Percentiles rank a stretch among this genome's conserved stretches.
Conservation (phyloP, 2,797 vertebrate genomes). For the Nannoperca australis region DNA sequence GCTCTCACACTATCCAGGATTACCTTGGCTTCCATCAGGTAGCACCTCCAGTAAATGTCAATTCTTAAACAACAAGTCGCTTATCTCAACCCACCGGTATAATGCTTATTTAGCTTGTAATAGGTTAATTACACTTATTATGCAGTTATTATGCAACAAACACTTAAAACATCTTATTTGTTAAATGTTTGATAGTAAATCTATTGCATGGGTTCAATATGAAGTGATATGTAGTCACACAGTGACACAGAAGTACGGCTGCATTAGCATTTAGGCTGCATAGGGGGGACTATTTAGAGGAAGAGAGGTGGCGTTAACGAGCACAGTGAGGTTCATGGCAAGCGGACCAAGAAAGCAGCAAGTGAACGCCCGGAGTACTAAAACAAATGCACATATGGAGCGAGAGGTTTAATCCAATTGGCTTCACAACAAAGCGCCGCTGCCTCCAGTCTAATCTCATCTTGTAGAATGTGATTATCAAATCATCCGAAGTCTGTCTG, state of each 20-base stretch:
- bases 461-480: slow-evolving; percentile 64
- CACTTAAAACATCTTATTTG: not conserved
- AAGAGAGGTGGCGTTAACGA: not conserved
- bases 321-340: not conserved
- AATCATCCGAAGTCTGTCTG: slow-evolving; percentile 45
- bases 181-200: not conserved
- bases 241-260: not conserved
- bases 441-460: slow-evolving; percentile 57
- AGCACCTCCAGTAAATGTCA: not conserved
- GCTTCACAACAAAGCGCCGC: slow-evolving; percentile 31
- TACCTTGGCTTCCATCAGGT: slow-evolving; percentile 92
- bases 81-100: not conserved
- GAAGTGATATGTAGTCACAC: too few species aligned
- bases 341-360: not conserved
- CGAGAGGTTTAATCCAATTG: slow-evolving; percentile 63
- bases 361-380: slow-evolving; percentile 11
- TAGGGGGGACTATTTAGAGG: not conserved
- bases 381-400: slow-evolving; percentile 42
- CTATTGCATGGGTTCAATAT: not conserved
- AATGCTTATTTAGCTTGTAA: not conserved
- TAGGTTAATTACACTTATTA: not conserved
- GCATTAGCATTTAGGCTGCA: too few species aligned
- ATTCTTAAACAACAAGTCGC: not conserved
- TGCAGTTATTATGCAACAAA: not conserved
- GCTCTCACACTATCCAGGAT: slow-evolving; percentile 88